Conservation (phyloP, 2,888 invertebrate genomes). For the Lochmaea crataegi region DNA sequence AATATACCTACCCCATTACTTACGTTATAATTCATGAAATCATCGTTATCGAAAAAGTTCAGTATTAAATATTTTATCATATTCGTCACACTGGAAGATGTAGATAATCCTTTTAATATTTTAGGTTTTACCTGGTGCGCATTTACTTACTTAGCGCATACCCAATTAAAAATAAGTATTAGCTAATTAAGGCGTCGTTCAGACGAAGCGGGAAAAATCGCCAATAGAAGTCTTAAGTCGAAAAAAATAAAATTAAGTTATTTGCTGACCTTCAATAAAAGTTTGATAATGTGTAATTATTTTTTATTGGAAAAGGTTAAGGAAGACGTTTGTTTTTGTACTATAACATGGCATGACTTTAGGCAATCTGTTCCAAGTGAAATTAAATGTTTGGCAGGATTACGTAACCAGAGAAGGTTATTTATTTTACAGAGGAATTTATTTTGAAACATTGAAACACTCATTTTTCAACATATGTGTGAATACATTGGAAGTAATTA, state of each 20-base stretch:
- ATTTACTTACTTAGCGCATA: slow-evolving; percentile 70
- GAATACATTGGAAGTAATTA: no score
- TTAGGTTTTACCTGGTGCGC: slow-evolving; percentile 69
- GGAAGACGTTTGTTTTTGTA: no score
- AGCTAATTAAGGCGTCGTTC: slow-evolving; percentile 34
- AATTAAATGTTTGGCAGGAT: no score
- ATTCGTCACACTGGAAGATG: slow-evolving; percentile 54
- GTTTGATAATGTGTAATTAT: neutral
- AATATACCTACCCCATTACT: slow-evolving; percentile 74
- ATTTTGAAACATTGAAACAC: no score
- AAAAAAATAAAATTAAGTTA: neutral
- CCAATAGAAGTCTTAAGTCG: neutral
- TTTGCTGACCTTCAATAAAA: neutral
- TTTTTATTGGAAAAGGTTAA: neutral
- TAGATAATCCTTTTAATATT: slow-evolving; percentile 48
- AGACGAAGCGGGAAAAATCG: slow-evolving; percentile 14
- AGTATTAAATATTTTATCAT: slow-evolving; percentile 55
- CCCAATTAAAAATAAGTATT: slow-evolving; percentile 53
- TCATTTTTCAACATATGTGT: no score
- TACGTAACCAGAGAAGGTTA: no score
- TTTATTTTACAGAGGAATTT: no score
- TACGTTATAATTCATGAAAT: slow-evolving; percentile 64
- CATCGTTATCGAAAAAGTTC: slow-evolving; percentile 61
- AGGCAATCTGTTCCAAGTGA: no score
- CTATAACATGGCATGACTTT: no score